These are phyloP conservation scores for Vulpes vulpes DNA, from an alignment of 2,113 vertebrate species.

Conservation along the genomic window DNA sequence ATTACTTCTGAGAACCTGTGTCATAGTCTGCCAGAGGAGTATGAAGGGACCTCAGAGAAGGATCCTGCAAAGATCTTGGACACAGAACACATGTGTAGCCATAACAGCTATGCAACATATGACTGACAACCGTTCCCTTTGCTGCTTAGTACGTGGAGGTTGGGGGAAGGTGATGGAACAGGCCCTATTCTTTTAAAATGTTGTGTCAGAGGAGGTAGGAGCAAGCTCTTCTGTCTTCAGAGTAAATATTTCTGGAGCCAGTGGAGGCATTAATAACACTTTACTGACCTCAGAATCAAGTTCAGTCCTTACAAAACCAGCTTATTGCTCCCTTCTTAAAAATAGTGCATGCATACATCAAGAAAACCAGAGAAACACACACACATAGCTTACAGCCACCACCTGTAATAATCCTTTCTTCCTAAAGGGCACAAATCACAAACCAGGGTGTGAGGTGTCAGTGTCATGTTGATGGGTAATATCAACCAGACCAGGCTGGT, in stretches of 20 bases:
- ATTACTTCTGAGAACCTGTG: background rate
- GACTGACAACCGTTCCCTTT: background rate
- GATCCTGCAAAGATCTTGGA: background rate
- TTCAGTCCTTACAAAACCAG: constrained; percentile 34
- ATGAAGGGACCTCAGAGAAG: background rate
- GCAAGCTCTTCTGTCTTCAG: background rate
- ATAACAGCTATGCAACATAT: background rate
- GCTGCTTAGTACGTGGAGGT: background rate
- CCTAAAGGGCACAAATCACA: background rate
- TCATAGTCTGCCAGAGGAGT: background rate
- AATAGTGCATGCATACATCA: background rate
- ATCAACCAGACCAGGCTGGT: background rate
- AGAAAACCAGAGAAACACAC: background rate
- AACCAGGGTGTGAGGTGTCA: background rate
- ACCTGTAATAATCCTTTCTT: background rate
- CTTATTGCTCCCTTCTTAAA: background rate
- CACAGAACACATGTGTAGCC: background rate
- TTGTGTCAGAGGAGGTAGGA: background rate
- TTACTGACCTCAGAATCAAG: background rate
- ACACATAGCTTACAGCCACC: background rate
- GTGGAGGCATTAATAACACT: background rate
- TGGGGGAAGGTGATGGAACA: background rate
- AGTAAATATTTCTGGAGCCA: background rate
- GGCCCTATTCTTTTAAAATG: background rate
- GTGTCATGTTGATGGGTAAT: background rate